Evolutionary conservation across 37 sponge, comb jelly and placozoan species (phyloP).

Genomic region (Oopsacas minuta): DNA sequence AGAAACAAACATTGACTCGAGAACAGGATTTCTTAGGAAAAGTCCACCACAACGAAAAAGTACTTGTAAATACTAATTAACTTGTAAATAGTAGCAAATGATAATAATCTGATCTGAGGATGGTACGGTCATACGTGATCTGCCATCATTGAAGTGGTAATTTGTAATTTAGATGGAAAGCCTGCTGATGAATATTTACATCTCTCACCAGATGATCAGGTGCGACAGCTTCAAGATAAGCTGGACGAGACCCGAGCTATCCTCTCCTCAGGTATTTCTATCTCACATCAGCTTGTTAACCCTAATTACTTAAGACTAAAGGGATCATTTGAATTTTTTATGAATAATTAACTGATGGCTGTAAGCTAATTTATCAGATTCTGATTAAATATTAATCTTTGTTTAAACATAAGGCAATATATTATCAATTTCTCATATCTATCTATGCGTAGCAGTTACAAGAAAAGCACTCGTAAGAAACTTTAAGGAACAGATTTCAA

Average conservation of each 20-base stretch:
- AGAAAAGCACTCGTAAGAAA: not conserved
- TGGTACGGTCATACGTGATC: not conserved
- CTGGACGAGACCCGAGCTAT: slow-evolving; percentile 16
- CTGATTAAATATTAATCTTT: not conserved
- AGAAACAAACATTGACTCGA: not conserved
- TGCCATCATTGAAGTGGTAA: not conserved
- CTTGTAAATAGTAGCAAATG: no score
- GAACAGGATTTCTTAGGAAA: slow-evolving; percentile 2
- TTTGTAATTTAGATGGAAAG: not conserved
- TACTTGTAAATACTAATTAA: not conserved
- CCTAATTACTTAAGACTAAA: not conserved
- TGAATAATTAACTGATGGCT: no score
- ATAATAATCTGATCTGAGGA: no score
- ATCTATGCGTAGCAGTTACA: not conserved
- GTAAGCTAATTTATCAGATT: not conserved
- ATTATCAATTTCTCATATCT: not conserved
- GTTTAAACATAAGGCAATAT: not conserved
- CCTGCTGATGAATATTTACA: slow-evolving; percentile 17
- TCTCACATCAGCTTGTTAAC: not conserved
- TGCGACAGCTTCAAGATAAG: slow-evolving; percentile 14
- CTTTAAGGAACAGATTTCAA: not conserved
- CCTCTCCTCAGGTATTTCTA: slow-evolving; percentile 12
- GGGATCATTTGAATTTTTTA: not conserved
- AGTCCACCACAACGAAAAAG: not conserved
- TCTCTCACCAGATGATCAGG: not conserved